phyloP scores from a whole-genome alignment of 2,888 invertebrate genomes.

The Laspeyria flexula region DNA sequence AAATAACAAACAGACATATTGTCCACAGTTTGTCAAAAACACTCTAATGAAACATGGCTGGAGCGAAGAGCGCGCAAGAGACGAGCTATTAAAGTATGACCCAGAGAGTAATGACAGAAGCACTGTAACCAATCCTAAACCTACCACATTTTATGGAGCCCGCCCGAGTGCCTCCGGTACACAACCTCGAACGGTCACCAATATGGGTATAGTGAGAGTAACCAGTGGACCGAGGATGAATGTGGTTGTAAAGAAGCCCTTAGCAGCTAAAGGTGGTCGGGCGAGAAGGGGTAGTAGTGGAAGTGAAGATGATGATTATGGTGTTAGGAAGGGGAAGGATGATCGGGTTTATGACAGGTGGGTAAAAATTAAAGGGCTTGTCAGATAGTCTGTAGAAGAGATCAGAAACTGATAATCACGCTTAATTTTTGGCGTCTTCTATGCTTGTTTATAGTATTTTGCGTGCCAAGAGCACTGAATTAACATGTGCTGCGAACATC shows the following conservation, averaged over 20 bases:
- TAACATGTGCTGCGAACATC: too few species aligned
- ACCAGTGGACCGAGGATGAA: conserved; percentile 52
- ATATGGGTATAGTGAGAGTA: conserved; percentile 55
- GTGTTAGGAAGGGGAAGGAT: conserved; percentile 86
- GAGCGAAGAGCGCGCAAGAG: conserved; percentile 85
- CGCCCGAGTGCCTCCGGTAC: conserved; percentile 64
- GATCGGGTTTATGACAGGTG: conserved; percentile 89
- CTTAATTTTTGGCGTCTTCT: too few species aligned
- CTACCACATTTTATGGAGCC: conserved; percentile 48
- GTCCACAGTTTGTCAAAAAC: conserved; percentile 84
- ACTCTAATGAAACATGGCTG: conserved; percentile 83
- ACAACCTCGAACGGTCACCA: conserved; percentile 48
- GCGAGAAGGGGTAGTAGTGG: conserved; percentile 81
- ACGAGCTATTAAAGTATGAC: conserved; percentile 80
- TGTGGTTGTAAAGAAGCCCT: conserved; percentile 53
- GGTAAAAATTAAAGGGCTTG: conserved; percentile 32
- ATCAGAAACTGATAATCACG: too few species aligned
- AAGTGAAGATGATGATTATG: conserved; percentile 87
- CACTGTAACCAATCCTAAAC: conserved; percentile 13
- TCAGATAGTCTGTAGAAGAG: too few species aligned
- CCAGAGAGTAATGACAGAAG: conserved; percentile 74
- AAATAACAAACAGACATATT: too few species aligned
- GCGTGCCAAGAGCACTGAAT: too few species aligned
- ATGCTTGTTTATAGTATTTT: too few species aligned
- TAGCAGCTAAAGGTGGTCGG: conserved; percentile 71